phyloP scores from a whole-genome alignment of 2,888 invertebrate genomes.

The Cerceris rybyensis region DNA sequence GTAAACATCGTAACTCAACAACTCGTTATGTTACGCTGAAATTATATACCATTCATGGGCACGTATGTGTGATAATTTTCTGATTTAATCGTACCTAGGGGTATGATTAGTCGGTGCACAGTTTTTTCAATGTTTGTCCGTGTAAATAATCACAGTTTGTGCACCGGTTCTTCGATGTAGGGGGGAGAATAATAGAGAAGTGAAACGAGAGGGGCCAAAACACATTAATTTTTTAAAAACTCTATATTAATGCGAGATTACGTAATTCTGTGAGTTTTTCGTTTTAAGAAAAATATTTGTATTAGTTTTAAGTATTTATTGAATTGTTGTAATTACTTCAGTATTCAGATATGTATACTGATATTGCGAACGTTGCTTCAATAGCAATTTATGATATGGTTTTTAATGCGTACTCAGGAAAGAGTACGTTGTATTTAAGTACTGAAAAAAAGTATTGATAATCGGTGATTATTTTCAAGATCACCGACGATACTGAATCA shows the following conservation, averaged over 20 bases:
- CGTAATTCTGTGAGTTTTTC: slow-evolving; percentile 1
- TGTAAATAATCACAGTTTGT: too few relatives aligned
- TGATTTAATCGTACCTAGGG: too few relatives aligned
- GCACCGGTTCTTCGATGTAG: too few relatives aligned
- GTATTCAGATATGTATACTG: slow-evolving; percentile 23
- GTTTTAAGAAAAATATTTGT: slow-evolving; percentile 6
- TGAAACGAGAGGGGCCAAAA: too few relatives aligned
- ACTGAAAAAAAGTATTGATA: slow-evolving; percentile 44
- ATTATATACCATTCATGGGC: too few relatives aligned
- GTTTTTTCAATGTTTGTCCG: too few relatives aligned
- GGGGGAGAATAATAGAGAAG: too few relatives aligned
- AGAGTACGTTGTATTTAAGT: slow-evolving; percentile 20
- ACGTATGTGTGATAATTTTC: too few relatives aligned
- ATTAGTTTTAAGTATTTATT: slow-evolving; percentile 4
- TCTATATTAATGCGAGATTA: not conserved
- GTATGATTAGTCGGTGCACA: too few relatives aligned
- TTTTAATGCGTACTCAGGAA: not conserved
- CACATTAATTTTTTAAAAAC: too few relatives aligned
- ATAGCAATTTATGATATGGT: not conserved
- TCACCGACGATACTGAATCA: slow-evolving; percentile 6
- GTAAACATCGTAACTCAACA: too few relatives aligned
- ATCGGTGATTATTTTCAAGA: slow-evolving; percentile 2
- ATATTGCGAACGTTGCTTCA: not conserved
- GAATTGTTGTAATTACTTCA: slow-evolving; percentile 12
- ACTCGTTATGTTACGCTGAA: too few relatives aligned